Evolutionary conservation across 1,140 invertebrate species (phyloP).

Genomic region (Hermatobates lingyangjiaoensis): DNA sequence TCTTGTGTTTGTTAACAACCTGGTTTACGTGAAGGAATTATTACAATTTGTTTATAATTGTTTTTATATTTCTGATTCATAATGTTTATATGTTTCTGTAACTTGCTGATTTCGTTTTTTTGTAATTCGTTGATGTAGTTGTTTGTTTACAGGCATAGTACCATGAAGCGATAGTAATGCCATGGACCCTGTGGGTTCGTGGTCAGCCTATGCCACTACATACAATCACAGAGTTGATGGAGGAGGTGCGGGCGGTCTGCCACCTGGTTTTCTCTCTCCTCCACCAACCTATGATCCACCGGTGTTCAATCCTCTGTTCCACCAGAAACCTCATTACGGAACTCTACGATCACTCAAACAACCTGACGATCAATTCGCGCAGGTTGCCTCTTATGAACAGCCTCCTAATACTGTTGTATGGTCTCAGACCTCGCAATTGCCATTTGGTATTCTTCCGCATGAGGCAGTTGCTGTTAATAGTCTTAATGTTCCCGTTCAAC

Average conservation of each 20-base stretch:
- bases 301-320: constrained; percentile 49
- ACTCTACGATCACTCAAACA: constrained; percentile 29
- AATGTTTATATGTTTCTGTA: too few species aligned
- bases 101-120: too few species aligned
- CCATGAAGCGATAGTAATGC: constrained; percentile 1
- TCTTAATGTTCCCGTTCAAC: constrained; percentile 29
- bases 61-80: too few species aligned
- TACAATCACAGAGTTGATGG: constrained; percentile 45
- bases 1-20: too few species aligned
- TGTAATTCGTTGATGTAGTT: too few species aligned
- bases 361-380: constrained; percentile 26
- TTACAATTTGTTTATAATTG: too few species aligned
- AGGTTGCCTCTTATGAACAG: constrained; percentile 33
- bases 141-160: too few species aligned
- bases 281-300: constrained; percentile 46
- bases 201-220: constrained; percentile 37
- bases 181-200: constrained; percentile 62
- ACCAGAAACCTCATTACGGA: constrained; percentile 32
- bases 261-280: constrained; percentile 41
- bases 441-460: constrained; percentile 56
- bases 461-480: constrained; percentile 49
- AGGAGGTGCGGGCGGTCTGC: too few species aligned
- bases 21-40: too few species aligned
- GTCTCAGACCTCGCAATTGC: constrained; percentile 35
- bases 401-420: constrained; percentile 32